Evolutionary conservation across 2,888 invertebrate species (phyloP), one percentile per base, ranked within the genome.

Genomic region (Acrocyrtus sp.): DNA sequence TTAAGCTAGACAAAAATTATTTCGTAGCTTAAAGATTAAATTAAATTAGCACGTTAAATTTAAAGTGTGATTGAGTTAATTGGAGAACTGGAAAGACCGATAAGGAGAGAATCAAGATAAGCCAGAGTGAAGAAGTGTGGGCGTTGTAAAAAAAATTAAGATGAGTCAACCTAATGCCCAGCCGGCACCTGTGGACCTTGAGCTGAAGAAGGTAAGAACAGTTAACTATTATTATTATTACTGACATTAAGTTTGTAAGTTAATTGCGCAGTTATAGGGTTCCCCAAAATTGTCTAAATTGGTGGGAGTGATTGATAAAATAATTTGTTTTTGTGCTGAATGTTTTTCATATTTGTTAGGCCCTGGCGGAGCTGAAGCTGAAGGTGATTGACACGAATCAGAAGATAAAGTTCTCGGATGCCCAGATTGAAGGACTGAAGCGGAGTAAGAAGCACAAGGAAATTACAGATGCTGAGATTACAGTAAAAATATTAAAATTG

Each of bases 341-440:
- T 26, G 67, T 60, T 72, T 73, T 78, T 83, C 19, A n/a, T n/a
- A n/a, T n/a, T n/a, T n/a, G n/a, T n/a, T 76, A 88, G 89, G 94
- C 94, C 0, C 94, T 95, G 83, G 85, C 88, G 61, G 93, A 94
- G 82, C 86, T 95, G 62, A 94, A 94, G 83, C 87, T 89, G 12
- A 94, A 94, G 85, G 90, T 92, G 88, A 86, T 92, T 26, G 91
- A 92, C 82, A 93, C 94, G 0, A 89, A 88, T 77, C 92, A 92
- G 83, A 93, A 94, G 85, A 86, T 95, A 72, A 89, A 91, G 82
- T 84, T 93, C 67, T 90, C 93, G 6, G 93, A 94, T 83, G 84
- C 90, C 1, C 92, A 94, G 85, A 91, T 93, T 76, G 90, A 90
- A 48, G 87, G 88, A 15, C 84, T 92, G 51, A 89, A 89, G 81